Percentiles rank a stretch among this genome's conserved stretches.
phyloP scores from a whole-genome alignment of 2,113 vertebrate genomes.

The Rhinogobius similis region DNA sequence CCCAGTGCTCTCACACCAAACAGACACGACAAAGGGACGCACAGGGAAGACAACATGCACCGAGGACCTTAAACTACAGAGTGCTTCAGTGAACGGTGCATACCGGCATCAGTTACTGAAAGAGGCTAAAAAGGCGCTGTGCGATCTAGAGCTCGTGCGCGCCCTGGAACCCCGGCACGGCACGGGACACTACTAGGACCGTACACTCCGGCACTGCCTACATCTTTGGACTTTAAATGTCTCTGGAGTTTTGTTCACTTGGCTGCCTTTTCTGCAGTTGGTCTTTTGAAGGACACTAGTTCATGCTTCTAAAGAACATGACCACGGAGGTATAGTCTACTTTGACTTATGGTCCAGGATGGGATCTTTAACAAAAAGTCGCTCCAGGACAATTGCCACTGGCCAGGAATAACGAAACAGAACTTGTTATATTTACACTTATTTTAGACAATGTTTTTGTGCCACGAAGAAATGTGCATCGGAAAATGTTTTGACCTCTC shows the following conservation, averaged over 20 bases:
- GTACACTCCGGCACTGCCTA: constrained; percentile 41
- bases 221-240: constrained; percentile 59
- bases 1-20: constrained; percentile 58
- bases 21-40: constrained; percentile 51
- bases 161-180: constrained; percentile 49
- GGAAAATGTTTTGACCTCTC: constrained; percentile 51
- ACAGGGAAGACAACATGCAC: constrained; percentile 30
- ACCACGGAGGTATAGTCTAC: constrained; percentile 11
- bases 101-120: constrained; percentile 51
- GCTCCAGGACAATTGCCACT: constrained; percentile 65
- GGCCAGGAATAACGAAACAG: constrained; percentile 64
- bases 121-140: constrained; percentile 73
- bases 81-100: constrained; percentile 15
- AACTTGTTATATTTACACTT: constrained; percentile 23
- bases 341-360: constrained; percentile 61
- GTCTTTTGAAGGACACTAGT: constrained; percentile 43
- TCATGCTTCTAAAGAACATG: constrained; percentile 22
- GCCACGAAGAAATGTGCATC: constrained; percentile 54
- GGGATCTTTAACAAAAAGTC: constrained; percentile 62
- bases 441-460: constrained; percentile 33
- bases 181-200: constrained; percentile 44
- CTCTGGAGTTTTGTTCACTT: constrained; percentile 48
- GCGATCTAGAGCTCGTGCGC: constrained; percentile 67
- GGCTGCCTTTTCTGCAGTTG: constrained; percentile 23
- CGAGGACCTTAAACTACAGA: constrained; percentile 22